Conservation (phyloP, 2,113 vertebrate species). For the Calonectris borealis region DNA sequence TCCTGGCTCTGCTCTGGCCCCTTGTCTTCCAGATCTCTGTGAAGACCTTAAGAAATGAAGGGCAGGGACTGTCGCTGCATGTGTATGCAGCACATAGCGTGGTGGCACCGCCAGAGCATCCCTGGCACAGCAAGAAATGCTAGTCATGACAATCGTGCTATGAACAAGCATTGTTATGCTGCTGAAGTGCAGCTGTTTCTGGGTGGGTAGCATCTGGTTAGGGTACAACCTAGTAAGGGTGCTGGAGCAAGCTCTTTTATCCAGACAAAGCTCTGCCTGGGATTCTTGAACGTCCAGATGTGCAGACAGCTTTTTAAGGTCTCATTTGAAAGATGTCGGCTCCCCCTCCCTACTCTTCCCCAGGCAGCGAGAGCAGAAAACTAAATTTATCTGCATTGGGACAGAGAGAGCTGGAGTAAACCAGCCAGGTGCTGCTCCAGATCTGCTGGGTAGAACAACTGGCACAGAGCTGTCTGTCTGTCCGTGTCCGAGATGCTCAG, state of each 20-base stretch:
- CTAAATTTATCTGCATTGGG: constrained; percentile 58
- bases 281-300: neutral
- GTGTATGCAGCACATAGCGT: rapidly evolving
- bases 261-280: neutral
- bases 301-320: constrained; percentile 55
- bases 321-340: constrained; percentile 61
- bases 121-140: neutral
- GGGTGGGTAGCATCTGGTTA: neutral
- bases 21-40: neutral
- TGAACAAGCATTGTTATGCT: neutral
- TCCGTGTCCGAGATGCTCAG: neutral
- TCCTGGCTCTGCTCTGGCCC: neutral
- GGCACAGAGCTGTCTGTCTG: constrained; percentile 11
- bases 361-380: constrained; percentile 48
- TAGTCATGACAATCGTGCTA: neutral
- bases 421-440: neutral
- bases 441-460: neutral
- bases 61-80: neutral
- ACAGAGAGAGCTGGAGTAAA: constrained; percentile 41
- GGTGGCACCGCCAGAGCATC: neutral
- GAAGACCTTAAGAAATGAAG: neutral
- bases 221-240: neutral
- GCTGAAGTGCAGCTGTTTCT: neutral
- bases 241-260: neutral
- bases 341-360: constrained; percentile 53